Conservation (phyloP, 2,797 vertebrate genomes). For the Eutrigla gurnardus region DNA sequence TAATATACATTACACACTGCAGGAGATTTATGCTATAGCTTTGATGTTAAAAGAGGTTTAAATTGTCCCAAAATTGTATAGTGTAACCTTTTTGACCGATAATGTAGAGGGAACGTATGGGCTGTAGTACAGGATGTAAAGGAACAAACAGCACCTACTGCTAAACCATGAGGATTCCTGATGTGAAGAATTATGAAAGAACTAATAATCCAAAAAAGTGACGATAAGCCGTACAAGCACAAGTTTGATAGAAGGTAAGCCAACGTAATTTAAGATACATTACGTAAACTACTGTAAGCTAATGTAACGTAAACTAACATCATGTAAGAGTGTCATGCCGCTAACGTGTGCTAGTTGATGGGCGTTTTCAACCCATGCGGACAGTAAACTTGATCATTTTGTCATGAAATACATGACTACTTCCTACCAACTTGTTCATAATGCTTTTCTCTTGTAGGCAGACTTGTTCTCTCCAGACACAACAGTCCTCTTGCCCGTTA, state of each 20-base stretch:
- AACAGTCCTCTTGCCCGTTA: conserved; percentile 31
- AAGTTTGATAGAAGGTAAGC: neutral
- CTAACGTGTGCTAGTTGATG: no score
- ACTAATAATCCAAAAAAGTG: neutral
- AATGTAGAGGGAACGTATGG: neutral
- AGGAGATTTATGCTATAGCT: neutral
- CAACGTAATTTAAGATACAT: neutral
- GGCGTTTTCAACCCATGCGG: no score
- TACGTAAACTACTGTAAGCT: neutral
- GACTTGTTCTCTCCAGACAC: conserved; percentile 27
- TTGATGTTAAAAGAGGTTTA: neutral
- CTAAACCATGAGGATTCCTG: neutral
- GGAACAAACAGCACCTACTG: neutral
- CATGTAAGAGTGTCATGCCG: no score
- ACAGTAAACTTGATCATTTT: neutral
- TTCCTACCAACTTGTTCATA: neutral
- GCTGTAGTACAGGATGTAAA: neutral
- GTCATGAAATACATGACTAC: neutral
- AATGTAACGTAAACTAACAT: neutral
- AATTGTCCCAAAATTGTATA: neutral
- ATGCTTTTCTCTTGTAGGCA: neutral
- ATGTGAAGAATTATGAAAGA: neutral
- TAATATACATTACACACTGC: neutral
- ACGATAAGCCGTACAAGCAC: neutral
- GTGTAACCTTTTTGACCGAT: neutral